Percentiles rank a stretch among this genome's conserved stretches.
These are phyloP conservation scores for Neocrepidodera transversa DNA, from an alignment of 2,888 invertebrate genomes.

Conservation along the genomic window DNA sequence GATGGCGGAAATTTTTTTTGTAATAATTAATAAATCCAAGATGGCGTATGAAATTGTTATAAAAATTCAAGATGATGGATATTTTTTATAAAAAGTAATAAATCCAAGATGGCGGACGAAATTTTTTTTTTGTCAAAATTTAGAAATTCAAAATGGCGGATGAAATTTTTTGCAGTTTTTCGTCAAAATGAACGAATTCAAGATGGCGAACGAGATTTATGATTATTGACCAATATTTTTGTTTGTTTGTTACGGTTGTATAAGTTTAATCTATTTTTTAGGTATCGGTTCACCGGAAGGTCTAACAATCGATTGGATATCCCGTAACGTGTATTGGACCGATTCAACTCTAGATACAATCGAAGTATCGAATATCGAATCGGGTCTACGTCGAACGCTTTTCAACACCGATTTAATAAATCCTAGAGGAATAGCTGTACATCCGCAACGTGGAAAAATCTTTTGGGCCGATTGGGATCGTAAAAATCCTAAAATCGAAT, in stretches of 20 bases:
- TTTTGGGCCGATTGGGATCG: conserved; percentile 99
- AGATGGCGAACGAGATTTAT: too few relatives aligned
- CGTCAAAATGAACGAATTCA: too few relatives aligned
- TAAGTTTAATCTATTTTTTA: conserved; percentile 48
- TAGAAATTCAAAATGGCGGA: too few relatives aligned
- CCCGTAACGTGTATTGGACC: conserved; percentile 95
- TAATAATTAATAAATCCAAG: too few relatives aligned
- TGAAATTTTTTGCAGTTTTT: too few relatives aligned
- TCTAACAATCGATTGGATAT: conserved; percentile 90
- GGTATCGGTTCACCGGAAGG: conserved; percentile 92
- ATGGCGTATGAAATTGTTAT: too few relatives aligned
- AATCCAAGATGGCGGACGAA: too few relatives aligned
- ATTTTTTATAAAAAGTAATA: too few relatives aligned
- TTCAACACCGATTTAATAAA: conserved; percentile 81
- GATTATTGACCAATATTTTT: too few relatives aligned
- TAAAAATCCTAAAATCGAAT: conserved; percentile 87
- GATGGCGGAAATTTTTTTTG: too few relatives aligned
- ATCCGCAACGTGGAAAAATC: conserved; percentile 87
- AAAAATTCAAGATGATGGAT: too few relatives aligned
- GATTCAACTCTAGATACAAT: conserved; percentile 89
- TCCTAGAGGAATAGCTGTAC: conserved; percentile 94
- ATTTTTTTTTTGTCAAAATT: too few relatives aligned
- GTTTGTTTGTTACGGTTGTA: background rate
- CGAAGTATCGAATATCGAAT: conserved; percentile 87
- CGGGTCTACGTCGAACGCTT: conserved; percentile 76